Evolutionary conservation across 2,797 vertebrate genomes (phyloP), one percentile per base, ranked within the genome.

Genomic region (Gorsachius magnificus): DNA sequence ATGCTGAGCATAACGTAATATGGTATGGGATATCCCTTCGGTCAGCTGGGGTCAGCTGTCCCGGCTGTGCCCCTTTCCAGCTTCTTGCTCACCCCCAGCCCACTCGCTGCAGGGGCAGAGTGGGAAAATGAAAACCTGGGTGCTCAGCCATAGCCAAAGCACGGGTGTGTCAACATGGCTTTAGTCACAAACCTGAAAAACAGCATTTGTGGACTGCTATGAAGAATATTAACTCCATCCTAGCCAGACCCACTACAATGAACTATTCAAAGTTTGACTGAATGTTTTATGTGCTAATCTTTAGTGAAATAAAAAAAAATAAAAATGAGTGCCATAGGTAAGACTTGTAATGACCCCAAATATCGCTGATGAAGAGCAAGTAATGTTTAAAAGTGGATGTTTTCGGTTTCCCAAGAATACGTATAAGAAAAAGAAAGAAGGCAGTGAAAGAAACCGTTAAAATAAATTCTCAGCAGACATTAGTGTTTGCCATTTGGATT

Each of bases 31-130:
- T 22, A 48, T 33, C 10, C 15, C 41, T 12, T 46, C 28, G 41
- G n/a, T 11, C 16, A 13, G 5, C 12, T 56, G 18, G 18, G 54
- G 12, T 6, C 18, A 84, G 35, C 35, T 68, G 24, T 51, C 16
- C 3, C 2, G 1, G 20, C 19, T 45, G 14, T 69, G 56, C 29
- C 6, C 13, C 43, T 28, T 36, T 20, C 16, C 43, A n/a, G 14
- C 16, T 54, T 51, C 61, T 64, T 50, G 33, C 41, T 53, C 14
- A 48, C 18, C 21, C 8, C 16, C 7, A 50, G 54, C 26, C 18
- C 50, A 6, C 35, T 75, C 5, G 0, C 56, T 60, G 25, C 4
- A 1, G 10, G 16, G 20, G 26, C 54, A 56, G 33, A 50, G 5
- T 21, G 19, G 33, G 43, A 51, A 50, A 56, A 26, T 8, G 16